These are phyloP conservation scores for Nanorana parkeri DNA, from an alignment of 2,113 vertebrate genomes.

Conservation along the genomic window DNA sequence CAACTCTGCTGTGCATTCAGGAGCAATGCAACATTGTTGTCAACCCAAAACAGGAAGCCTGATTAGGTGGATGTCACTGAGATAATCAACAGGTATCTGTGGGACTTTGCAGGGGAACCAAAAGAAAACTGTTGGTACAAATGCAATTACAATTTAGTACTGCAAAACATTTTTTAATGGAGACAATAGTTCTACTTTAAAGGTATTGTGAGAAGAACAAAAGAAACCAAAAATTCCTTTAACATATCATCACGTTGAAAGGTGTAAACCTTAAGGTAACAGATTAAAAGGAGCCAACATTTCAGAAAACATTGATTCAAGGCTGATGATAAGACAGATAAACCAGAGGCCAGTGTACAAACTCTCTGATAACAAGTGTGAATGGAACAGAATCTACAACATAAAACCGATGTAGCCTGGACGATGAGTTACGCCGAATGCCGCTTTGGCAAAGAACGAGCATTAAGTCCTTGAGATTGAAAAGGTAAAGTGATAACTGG, in stretches of 20 bases:
- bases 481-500: constrained; percentile 57
- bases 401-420: constrained; percentile 60
- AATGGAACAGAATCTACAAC: constrained; percentile 66
- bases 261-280: constrained; percentile 59
- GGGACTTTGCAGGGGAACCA: too few relatives aligned
- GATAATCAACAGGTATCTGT: too few relatives aligned
- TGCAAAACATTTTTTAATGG: too few relatives aligned
- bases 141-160: too few relatives aligned
- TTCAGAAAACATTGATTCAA: constrained; percentile 64
- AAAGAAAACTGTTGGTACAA: too few relatives aligned
- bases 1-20: too few relatives aligned
- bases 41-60: too few relatives aligned
- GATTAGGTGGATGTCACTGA: too few relatives aligned
- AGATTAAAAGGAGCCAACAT: constrained; percentile 63
- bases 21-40: too few relatives aligned
- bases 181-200: too few relatives aligned
- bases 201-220: too few relatives aligned
- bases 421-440: constrained; percentile 57
- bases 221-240: too few relatives aligned
- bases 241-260: constrained; percentile 53
- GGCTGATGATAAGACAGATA: constrained; percentile 64
- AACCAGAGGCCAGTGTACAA: constrained; percentile 64
- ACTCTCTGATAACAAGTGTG: constrained; percentile 53
- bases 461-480: constrained; percentile 52
- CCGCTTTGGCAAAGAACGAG: constrained; percentile 28